A percentile compares a stretch with the other conserved stretches of the same genome.
Evolutionary conservation across 2,797 vertebrate genomes (phyloP).

Genomic region (Pteropus rufus): DNA sequence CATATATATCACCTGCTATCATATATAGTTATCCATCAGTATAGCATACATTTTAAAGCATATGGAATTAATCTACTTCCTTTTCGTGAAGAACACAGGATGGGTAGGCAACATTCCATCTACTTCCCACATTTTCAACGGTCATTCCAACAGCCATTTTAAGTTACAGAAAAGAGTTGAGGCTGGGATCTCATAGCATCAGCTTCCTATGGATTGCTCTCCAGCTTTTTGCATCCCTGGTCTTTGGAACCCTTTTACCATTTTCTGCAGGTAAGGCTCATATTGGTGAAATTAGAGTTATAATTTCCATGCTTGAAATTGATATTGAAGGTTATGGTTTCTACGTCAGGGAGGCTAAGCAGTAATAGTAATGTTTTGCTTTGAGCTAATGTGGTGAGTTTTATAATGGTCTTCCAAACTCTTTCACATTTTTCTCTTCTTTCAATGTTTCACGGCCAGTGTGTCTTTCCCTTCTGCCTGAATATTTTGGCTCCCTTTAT

Average conservation of each 20-base stretch:
- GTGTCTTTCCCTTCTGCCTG: neutral
- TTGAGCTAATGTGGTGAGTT: neutral
- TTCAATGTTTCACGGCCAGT: neutral
- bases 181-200: neutral
- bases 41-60: neutral
- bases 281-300: conserved; percentile 6
- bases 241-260: conserved; percentile 37
- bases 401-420: neutral
- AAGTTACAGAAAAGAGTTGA: neutral
- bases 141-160: conserved; percentile 55
- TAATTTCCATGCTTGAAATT: conserved; percentile 2
- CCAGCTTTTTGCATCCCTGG: neutral
- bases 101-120: neutral
- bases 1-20: neutral
- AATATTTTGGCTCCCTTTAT: conserved; percentile 3
- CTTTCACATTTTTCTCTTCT: neutral
- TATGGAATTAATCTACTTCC: neutral
- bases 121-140: conserved; percentile 2
- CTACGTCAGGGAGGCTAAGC: neutral
- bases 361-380: neutral
- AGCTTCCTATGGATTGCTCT: neutral
- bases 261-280: conserved; percentile 22
- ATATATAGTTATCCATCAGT: neutral
- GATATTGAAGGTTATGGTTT: neutral
- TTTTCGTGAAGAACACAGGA: neutral